Base-by-base conservation (phyloP, 2,797 vertebrate genomes). In the Loris lydekkerianus region DNA sequence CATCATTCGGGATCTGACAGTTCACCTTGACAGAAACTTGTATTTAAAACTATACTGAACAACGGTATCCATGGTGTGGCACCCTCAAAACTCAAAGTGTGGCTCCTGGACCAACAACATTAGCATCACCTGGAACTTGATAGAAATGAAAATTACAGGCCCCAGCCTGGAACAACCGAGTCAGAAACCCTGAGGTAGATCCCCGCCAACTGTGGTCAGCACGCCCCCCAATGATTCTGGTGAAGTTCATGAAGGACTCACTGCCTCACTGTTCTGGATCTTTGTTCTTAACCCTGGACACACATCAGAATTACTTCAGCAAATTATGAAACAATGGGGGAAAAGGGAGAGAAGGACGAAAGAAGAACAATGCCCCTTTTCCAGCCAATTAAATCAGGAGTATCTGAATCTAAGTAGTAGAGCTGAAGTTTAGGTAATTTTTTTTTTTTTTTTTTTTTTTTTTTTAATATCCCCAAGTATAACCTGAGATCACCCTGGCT, bases 1-100 rank as follows among this genome's bases (percentile, higher is more conserved):
- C 17, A 89, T 13, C 56, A 9, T 11, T 67, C 67, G 29, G 25
- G 31, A 87, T 40, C 0, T 21, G 27, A 86, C 46, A 86, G 49
- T n/a, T 31, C 10, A 3, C 20, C 25, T 13, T 58, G 53, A 72
- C 49, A 84, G n/a, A 70, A 82, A 65, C 10, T 1, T 58, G 18
- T 65, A 60, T 81, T 53, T 81, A 84, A 95, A 96, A 77, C 7
- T 88, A 94, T 34, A 40, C 2, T 31, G 31, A 87, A 75, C 40
- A 4, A 15, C 15, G 34, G 37, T 56, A 63, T 3, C 14, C 34
- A n/a, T 27, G 76, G 1, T 72, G 3, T 31, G n/a, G 31, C 15
- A 53, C 29, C n/a, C 77, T 46, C 20, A 40, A 75, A 14, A 81
- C 18, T 61, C n/a, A 86, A 43, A n/a, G 13, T 34, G 46, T 13